Percentiles rank a stretch among this genome's conserved stretches.
Conservation (phyloP, 2,113 vertebrate species). For the Cacatua alba region DNA sequence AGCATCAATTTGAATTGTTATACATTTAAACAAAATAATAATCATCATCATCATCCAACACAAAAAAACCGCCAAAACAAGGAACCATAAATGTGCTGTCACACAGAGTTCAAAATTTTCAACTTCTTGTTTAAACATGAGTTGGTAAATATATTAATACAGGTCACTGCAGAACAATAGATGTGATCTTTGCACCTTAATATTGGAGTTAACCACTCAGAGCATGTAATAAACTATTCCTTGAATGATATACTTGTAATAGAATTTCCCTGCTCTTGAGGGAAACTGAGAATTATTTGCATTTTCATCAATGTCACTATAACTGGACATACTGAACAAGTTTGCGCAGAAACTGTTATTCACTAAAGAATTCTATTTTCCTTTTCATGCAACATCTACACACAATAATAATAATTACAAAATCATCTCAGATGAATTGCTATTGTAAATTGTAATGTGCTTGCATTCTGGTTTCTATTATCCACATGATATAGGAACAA, state of each 20-base stretch:
- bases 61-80: neutral
- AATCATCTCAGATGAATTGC: neutral
- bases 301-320: neutral
- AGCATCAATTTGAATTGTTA: neutral
- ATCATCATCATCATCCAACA: neutral
- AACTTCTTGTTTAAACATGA: neutral
- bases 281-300: neutral
- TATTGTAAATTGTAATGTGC: neutral
- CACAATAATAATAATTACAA: conserved; percentile 4
- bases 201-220: neutral
- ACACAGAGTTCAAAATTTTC: neutral
- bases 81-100: neutral
- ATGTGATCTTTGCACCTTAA: neutral
- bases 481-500: fast-evolving
- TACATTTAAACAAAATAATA: neutral
- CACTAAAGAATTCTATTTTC: neutral
- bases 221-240: neutral
- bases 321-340: neutral
- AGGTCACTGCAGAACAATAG: neutral
- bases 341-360: neutral
- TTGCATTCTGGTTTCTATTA: neutral
- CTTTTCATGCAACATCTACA: neutral
- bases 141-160: neutral
- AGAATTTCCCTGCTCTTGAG: neutral
- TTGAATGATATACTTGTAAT: neutral